A percentile compares a stretch with the other conserved stretches of the same genome.
Conservation (phyloP, 2,797 vertebrate genomes). For the Lagocephalus sceleratus region DNA sequence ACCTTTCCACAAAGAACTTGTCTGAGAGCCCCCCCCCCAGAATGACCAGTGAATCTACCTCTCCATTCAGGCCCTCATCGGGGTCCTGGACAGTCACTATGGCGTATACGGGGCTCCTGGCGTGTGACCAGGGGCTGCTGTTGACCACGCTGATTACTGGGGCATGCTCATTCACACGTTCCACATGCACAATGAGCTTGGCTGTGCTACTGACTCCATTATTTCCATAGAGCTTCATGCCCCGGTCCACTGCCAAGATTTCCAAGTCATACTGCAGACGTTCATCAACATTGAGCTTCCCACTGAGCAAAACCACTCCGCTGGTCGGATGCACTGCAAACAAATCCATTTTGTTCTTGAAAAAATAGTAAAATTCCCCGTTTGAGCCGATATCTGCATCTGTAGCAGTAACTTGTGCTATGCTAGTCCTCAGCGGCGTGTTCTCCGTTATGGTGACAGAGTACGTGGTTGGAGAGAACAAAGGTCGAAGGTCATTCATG, state of each 20-base stretch:
- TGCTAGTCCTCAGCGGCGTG: conserved; percentile 94
- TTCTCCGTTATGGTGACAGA: conserved; percentile 94
- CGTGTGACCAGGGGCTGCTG: conserved; percentile 78
- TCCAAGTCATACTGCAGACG: conserved; percentile 90
- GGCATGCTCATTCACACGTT: conserved; percentile 88
- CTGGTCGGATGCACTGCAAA: conserved; percentile 96
- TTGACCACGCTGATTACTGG: conserved; percentile 83
- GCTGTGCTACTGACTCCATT: conserved; percentile 97
- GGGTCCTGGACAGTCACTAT: conserved; percentile 85
- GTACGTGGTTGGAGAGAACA: conserved; percentile 97
- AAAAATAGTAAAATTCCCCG: conserved; percentile 98
- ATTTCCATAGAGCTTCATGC: conserved; percentile 97
- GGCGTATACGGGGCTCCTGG: conserved; percentile 84
- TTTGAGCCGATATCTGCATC: conserved; percentile 98
- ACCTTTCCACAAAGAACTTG: conserved; percentile 83
- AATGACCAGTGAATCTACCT: conserved; percentile 88
- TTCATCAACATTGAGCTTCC: conserved; percentile 86
- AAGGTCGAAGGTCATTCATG: conserved; percentile 95
- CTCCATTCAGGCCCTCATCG: conserved; percentile 90
- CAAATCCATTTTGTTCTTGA: conserved; percentile 91
- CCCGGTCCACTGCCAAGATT: conserved; percentile 93
- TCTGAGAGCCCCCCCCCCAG: conserved; percentile 85
- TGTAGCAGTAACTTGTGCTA: conserved; percentile 96
- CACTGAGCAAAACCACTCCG: conserved; percentile 93
- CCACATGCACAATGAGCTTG: conserved; percentile 93